Conservation (phyloP, 2,797 vertebrate genomes). For the Limnodromus scolopaceus region DNA sequence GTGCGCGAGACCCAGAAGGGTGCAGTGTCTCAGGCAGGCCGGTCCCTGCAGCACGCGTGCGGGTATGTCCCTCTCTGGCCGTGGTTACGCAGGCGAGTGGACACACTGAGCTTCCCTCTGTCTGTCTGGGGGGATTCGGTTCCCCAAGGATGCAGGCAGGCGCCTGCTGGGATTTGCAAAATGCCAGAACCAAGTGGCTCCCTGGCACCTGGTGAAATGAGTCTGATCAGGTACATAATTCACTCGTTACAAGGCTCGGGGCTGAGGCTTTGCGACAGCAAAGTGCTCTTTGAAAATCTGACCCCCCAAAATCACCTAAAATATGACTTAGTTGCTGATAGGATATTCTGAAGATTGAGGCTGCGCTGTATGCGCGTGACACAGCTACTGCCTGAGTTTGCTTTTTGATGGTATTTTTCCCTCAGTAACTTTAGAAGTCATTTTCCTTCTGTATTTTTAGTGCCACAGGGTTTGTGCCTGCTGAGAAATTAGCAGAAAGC, state of each 20-base stretch:
- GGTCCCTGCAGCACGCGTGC: accelerated
- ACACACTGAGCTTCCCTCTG: not conserved
- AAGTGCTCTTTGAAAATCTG: not conserved
- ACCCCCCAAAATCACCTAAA: not conserved
- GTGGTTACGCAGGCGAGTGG: not conserved
- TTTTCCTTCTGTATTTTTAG: slow-evolving; percentile 13
- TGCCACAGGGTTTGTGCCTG: not conserved
- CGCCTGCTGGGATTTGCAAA: slow-evolving; percentile 18
- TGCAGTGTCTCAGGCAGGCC: accelerated
- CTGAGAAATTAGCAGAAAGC: slow-evolving; percentile 42
- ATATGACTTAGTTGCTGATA: not conserved
- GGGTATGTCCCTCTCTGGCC: not conserved
- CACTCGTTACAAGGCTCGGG: not conserved
- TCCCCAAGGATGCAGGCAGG: not conserved
- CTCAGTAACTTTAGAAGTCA: not conserved
- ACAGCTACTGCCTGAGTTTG: not conserved
- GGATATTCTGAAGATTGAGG: not conserved
- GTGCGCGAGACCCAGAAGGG: not conserved
- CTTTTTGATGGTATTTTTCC: not conserved
- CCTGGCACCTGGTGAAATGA: not conserved
- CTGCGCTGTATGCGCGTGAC: not conserved
- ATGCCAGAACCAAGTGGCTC: not conserved
- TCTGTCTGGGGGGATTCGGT: not conserved
- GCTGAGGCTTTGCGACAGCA: not conserved
- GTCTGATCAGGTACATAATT: not conserved